phyloP scores from a whole-genome alignment of 2,888 invertebrate species.

The Agonopterix subpropinquella region DNA sequence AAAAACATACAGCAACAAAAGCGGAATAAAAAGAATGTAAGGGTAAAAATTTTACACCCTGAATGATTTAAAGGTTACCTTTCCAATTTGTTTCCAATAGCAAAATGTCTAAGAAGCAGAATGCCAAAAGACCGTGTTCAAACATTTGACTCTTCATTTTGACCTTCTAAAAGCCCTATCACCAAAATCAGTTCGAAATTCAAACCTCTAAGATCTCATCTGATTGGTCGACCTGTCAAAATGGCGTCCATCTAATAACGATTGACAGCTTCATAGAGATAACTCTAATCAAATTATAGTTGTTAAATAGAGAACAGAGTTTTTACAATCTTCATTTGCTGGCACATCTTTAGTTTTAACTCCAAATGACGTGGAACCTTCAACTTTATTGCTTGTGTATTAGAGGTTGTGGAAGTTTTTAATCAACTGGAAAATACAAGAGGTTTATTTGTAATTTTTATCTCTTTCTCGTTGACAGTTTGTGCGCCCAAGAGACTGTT shows the following conservation, averaged over 20 bases:
- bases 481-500: conserved; percentile 40
- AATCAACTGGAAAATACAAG: too few relatives aligned
- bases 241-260: conserved; percentile 46
- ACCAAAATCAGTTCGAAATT: conserved; percentile 3
- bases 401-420: conserved; percentile 5
- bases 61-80: too few relatives aligned
- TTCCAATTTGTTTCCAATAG: too few relatives aligned
- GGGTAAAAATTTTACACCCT: too few relatives aligned
- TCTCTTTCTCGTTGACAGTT: conserved; percentile 44
- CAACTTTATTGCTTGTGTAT: conserved; percentile 3
- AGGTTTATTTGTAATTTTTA: conserved; percentile 6
- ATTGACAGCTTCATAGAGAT: conserved; percentile 69
- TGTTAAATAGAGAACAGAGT: conserved; percentile 23
- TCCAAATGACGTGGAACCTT: conserved; percentile 6
- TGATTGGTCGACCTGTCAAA: conserved; percentile 45
- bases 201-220: conserved; percentile 16
- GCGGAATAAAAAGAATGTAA: too few relatives aligned
- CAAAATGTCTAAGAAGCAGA: too few relatives aligned
- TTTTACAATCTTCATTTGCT: conserved; percentile 9
- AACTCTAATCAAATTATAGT: conserved; percentile 54
- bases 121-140: too few relatives aligned
- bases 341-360: background rate
- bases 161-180: too few relatives aligned
- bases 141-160: too few relatives aligned
- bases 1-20: too few relatives aligned